Evolutionary conservation across 2,797 vertebrate species (phyloP), one percentile per base, ranked within the genome.

Genomic region (Gorsachius magnificus): DNA sequence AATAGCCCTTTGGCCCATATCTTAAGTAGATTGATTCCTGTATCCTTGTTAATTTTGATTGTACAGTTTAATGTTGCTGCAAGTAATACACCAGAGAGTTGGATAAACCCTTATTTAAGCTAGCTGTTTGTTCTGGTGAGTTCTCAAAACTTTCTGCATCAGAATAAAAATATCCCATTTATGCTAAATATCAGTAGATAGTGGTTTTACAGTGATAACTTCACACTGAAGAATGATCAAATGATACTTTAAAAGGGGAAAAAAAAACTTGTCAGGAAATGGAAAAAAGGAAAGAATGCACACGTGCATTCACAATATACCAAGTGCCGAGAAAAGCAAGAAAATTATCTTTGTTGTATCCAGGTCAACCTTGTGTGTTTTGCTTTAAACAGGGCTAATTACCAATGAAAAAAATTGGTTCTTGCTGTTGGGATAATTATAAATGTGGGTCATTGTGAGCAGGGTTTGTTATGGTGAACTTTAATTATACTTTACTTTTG

Each of bases 401-500:
- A 93, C 80, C 38, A 79, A 63, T 79, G 50, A 79, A 94, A 86
- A 90, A 93, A 90, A 50, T 6, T 22, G 58, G 26, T 89, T 88
- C 83, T 92, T 82, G 57, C 77, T 87, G 21, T 69, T 89, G 77
- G 35, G 58, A 22, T 93, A 91, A 91, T 94, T 95, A 71, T 95
- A 94, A 90, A 90, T 38, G 46, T 24, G 10, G 60, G 77, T 76
- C 83, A 84, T 72, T 93, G 83, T 93, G 86, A 84, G 63, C 63
- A 51, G 65, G 21, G 54, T 96, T 94, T 95, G 80, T 94, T 96
- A 79, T 84, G 69, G 77, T 82, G 71, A 89, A 80, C 83, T 95
- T 93, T 90, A 93, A 94, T 96, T 94, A 92, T 89, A 77, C 77
- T 86, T 96, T 79, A 81, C 85, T 93, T 95, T 92, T 93, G 57